Percentiles rank a stretch among this genome's conserved stretches.
phyloP scores from a whole-genome alignment of 2,888 invertebrate species.

The Cryptocephalus moraei region DNA sequence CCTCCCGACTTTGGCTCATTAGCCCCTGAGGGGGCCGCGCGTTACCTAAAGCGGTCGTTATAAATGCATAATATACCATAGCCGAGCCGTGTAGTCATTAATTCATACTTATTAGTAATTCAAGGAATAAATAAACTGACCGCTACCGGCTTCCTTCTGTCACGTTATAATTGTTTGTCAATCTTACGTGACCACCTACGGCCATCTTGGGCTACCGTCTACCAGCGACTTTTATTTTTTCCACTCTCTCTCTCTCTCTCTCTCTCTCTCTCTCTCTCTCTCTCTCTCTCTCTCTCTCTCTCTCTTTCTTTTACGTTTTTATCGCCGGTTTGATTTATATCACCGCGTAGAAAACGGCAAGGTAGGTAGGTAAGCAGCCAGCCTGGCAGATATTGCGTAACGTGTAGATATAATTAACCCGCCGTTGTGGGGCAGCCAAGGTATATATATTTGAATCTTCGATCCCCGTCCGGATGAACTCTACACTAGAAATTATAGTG shows the following conservation, averaged over 20 bases:
- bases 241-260: too few relatives aligned
- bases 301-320: conserved; percentile 9
- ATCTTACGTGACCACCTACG: conserved; percentile 19
- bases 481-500: too few relatives aligned
- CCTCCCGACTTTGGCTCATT: conserved; percentile 22
- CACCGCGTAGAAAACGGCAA: background rate
- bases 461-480: too few relatives aligned
- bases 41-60: conserved; percentile 15
- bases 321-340: conserved; percentile 13
- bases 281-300: too few relatives aligned
- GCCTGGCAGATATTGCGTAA: conserved; percentile 13
- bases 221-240: background rate
- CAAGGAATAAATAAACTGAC: conserved; percentile 21
- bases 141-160: conserved; percentile 26
- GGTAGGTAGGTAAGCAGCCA: conserved; percentile 8
- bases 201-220: conserved; percentile 15
- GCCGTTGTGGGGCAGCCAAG: too few relatives aligned
- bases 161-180: conserved; percentile 28
- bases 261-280: too few relatives aligned
- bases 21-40: conserved; percentile 13
- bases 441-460: too few relatives aligned
- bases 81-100: conserved; percentile 12
- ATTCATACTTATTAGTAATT: conserved; percentile 21
- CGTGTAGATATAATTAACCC: background rate
- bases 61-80: conserved; percentile 17